Percentiles rank a stretch among this genome's conserved stretches.
These are phyloP conservation scores for Silvanus unidentatus DNA, from an alignment of 2,888 invertebrate genomes.

Conservation along the genomic window DNA sequence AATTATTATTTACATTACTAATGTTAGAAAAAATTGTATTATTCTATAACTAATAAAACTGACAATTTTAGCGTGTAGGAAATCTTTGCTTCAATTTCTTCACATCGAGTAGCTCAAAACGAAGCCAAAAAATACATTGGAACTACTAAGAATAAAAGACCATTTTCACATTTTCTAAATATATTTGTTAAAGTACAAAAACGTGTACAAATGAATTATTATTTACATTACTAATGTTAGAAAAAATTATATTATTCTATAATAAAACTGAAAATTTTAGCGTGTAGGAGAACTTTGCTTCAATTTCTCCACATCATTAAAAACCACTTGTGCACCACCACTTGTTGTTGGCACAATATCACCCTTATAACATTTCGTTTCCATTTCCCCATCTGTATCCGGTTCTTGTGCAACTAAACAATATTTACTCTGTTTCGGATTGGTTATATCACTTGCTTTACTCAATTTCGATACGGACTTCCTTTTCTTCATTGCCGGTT, in stretches of 20 bases:
- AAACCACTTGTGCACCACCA: conserved; percentile 92
- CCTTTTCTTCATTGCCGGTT: conserved; percentile 75
- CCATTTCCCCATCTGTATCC: conserved; percentile 86
- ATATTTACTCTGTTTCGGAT: conserved; percentile 70
- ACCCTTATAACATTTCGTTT: conserved; percentile 88
- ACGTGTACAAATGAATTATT: no score
- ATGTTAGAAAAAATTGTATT: no score
- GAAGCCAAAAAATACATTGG: no score
- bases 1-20: no score
- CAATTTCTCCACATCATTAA: conserved; percentile 88
- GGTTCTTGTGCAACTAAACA: conserved; percentile 88
- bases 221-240: no score
- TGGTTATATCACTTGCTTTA: conserved; percentile 69
- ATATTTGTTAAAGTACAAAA: no score
- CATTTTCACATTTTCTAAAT: no score
- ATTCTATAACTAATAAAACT: no score
- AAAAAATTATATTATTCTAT: background rate
- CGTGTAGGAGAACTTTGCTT: conserved; percentile 70
- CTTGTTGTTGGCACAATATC: conserved; percentile 90
- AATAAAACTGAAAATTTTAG: background rate
- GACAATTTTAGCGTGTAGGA: no score
- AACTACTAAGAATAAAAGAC: no score
- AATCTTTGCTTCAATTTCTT: no score
- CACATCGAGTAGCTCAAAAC: no score
- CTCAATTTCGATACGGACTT: conserved; percentile 80